Base-by-base conservation (phyloP, 2,113 vertebrate genomes). In the Cervus canadensis region DNA sequence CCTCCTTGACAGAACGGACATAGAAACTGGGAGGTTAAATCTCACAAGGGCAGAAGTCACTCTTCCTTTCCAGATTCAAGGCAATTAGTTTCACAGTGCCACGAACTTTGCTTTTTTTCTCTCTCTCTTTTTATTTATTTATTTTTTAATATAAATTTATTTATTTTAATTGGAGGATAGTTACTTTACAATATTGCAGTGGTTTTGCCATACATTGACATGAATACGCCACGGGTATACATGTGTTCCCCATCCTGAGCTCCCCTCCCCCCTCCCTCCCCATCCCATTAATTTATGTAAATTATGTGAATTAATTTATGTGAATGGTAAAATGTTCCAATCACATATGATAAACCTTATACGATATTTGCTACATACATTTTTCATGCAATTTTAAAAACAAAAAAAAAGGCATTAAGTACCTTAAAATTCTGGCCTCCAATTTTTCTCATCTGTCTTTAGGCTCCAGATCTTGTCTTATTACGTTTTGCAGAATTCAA, bases 381-480 rank as follows among this genome's bases (percentile, higher is more conserved):
- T n/a, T 94, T 15, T 40, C 40, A 3, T 74, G 19, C 74, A 59
- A 13, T 98, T 95, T 76, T 87, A 54, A 67, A 96, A 91, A 45
- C 64, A 57, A 71, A 36, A 86, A 86, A 82, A 36, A 86, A 78
- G 26, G 36, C 71, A 84, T 62, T 81, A 87, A n/a, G 7, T 52
- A 67, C 56, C 48, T 94, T 78, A 76, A 85, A 96, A 95, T 90
- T 54, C 54, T 90, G 40, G 12, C 14, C 50, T 97, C 50, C 26
- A 40, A n/a, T 67, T 87, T 96, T 91, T 85, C 33, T 89, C 43
- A 95, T 71, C 92, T 94, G 45, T 89, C 59, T 62, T 13, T 79
- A 48, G 23, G 30, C 50, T 59, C 30, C 30, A 50, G n/a, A 89
- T 5, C 10, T 19, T 5, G 0, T 86, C 33, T 33, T 33, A 71